Evolutionary conservation across 2,888 invertebrate species (phyloP).

Genomic region (Hemaris fuciformis): DNA sequence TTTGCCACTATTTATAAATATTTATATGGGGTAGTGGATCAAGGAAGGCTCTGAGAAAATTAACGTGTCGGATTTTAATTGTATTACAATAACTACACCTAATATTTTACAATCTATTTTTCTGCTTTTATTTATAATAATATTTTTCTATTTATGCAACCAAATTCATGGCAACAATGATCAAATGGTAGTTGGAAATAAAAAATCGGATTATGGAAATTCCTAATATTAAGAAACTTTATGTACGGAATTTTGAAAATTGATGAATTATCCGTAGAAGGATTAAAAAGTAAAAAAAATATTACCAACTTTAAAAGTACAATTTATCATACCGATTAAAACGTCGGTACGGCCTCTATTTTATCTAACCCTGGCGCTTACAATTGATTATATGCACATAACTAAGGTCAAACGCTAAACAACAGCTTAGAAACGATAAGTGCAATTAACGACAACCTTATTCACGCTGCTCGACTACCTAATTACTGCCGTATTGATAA

Average conservation of each 20-base stretch:
- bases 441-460: slow-evolving; percentile 5
- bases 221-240: no score
- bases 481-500: neutral
- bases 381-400: neutral
- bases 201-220: no score
- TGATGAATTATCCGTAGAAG: neutral
- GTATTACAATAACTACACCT: neutral
- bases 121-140: no score
- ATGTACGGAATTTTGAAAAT: no score
- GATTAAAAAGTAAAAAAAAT: neutral
- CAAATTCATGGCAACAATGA: no score
- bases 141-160: no score
- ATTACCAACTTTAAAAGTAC: neutral
- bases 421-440: neutral
- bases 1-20: slow-evolving; percentile 2
- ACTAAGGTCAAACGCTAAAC: neutral
- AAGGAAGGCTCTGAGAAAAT: neutral
- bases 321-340: neutral
- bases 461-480: neutral
- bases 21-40: slow-evolving; percentile 2
- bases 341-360: neutral
- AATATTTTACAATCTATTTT: no score
- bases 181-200: no score
- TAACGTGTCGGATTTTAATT: neutral
- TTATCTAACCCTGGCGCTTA: slow-evolving; percentile 5